Conservation (phyloP, 2,888 invertebrate species). For the Ectobius pallidus region DNA sequence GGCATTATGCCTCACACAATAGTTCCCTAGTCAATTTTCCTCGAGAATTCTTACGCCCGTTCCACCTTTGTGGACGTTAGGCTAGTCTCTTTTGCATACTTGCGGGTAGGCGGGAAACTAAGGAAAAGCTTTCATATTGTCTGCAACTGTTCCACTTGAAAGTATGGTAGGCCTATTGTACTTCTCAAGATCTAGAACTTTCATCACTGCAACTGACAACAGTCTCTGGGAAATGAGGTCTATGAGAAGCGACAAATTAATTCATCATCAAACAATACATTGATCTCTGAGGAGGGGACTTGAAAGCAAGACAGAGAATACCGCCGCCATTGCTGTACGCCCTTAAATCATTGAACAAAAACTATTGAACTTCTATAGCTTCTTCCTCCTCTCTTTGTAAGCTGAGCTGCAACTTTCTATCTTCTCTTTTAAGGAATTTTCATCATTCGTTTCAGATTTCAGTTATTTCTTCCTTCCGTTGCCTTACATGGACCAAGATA, state of each 20-base stretch:
- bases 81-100: too few species aligned
- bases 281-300: conserved; percentile 24
- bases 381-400: conserved; percentile 12
- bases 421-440: too few species aligned
- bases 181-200: neutral
- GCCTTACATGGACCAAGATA: too few species aligned
- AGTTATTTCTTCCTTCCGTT: too few species aligned
- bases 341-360: conserved; percentile 27
- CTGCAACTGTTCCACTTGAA: neutral
- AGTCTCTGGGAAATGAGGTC: conserved; percentile 11
- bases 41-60: too few species aligned
- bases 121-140: conserved; percentile 6
- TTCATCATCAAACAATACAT: conserved; percentile 35
- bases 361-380: conserved; percentile 21
- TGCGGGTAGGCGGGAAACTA: too few species aligned
- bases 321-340: neutral
- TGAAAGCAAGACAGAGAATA: neutral
- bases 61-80: too few species aligned
- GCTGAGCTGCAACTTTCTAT: too few species aligned
- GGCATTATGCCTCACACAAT: too few species aligned
- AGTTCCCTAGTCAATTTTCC: too few species aligned
- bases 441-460: too few species aligned
- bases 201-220: conserved; percentile 13
- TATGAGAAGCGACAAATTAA: conserved; percentile 34
- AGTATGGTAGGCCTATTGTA: neutral